Evolutionary conservation across 2,888 invertebrate genomes (phyloP).

Genomic region (Ceriagrion tenellum): DNA sequence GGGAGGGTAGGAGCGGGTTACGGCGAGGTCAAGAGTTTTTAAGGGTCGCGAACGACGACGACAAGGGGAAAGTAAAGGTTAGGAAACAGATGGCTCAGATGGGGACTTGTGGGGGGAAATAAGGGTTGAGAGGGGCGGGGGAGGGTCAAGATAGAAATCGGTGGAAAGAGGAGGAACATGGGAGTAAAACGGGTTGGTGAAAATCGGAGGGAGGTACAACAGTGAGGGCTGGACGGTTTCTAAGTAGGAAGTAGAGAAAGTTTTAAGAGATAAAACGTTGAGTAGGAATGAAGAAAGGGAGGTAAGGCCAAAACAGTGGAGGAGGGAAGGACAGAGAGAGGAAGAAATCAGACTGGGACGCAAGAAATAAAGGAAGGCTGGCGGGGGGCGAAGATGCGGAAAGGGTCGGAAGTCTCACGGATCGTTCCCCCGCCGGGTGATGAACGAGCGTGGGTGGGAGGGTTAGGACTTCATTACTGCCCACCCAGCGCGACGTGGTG

Average conservation of each 20-base stretch:
- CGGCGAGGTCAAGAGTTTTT: constrained; percentile 15
- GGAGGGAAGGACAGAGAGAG: background rate
- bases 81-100: background rate
- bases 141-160: too few species aligned
- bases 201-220: background rate
- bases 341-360: background rate
- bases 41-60: constrained; percentile 14
- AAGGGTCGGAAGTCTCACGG: background rate
- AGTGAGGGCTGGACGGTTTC: too few species aligned
- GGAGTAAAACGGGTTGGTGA: background rate
- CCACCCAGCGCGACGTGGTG: background rate
- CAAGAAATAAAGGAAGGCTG: background rate
- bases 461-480: background rate
- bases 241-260: too few species aligned
- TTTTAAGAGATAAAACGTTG: too few species aligned
- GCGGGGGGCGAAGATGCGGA: background rate
- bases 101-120: background rate
- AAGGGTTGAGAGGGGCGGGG: background rate
- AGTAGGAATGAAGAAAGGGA: too few species aligned
- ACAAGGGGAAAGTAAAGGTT: constrained; percentile 6
- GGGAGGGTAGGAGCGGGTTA: background rate
- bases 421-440: background rate
- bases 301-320: too few species aligned
- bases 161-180: background rate
- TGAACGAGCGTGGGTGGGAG: background rate